phyloP scores from a whole-genome alignment of 2,113 vertebrate genomes.

The Vimba vimba region DNA sequence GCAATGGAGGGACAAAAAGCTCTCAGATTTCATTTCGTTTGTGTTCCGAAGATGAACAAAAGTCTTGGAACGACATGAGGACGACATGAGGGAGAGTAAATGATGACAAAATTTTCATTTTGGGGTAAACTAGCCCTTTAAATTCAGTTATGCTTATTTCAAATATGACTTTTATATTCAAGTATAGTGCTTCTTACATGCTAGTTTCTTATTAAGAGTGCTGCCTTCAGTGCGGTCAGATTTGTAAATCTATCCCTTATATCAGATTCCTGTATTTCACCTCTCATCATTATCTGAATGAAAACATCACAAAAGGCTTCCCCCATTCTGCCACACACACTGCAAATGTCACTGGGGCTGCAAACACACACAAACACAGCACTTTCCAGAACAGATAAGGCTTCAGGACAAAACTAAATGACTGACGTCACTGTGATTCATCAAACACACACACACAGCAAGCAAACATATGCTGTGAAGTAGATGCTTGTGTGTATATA shows the following conservation, averaged over 20 bases:
- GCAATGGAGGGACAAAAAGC: too few species aligned
- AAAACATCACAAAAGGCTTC: constrained; percentile 30
- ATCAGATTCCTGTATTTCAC: constrained; percentile 54
- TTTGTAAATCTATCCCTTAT: neutral
- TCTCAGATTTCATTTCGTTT: too few species aligned
- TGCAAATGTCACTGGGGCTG: neutral
- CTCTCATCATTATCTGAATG: neutral
- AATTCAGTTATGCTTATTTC: too few species aligned
- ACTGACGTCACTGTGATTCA: constrained; percentile 16
- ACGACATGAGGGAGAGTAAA: too few species aligned
- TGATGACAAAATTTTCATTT: too few species aligned
- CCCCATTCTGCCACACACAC: constrained; percentile 18
- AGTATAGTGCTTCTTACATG: too few species aligned
- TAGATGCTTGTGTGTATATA: constrained; percentile 1
- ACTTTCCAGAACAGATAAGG: constrained; percentile 28
- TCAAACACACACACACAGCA: constrained; percentile 12
- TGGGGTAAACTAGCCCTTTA: too few species aligned
- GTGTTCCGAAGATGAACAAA: too few species aligned
- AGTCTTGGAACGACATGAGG: too few species aligned
- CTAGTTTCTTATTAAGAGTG: neutral
- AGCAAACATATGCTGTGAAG: constrained; percentile 9
- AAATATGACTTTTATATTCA: too few species aligned
- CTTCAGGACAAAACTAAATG: constrained; percentile 25
- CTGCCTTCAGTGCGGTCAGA: neutral
- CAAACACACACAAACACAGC: constrained; percentile 12